Conservation (phyloP, 1,140 invertebrate genomes). For the Agrilus planipennis region DNA sequence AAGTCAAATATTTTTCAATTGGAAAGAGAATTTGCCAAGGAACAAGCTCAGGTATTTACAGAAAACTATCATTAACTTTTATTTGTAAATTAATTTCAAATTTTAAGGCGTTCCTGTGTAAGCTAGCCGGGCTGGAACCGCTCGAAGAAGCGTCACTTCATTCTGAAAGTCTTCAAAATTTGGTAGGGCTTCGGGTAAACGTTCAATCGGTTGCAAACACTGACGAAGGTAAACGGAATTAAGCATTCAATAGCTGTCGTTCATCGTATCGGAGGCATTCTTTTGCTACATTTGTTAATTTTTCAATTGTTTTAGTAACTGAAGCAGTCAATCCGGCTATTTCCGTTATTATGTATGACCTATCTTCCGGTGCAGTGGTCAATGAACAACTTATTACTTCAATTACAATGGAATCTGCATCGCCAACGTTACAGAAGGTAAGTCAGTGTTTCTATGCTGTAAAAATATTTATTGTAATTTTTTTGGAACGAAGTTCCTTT, state of each 20-base stretch:
- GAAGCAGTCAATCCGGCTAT: conserved; percentile 10
- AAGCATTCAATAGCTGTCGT: too few relatives aligned
- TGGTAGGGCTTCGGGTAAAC: conserved; percentile 6
- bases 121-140: conserved; percentile 46
- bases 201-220: conserved; percentile 1
- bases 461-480: conserved; percentile 10
- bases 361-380: conserved; percentile 16
- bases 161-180: conserved; percentile 17
- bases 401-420: conserved; percentile 20
- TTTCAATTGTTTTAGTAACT: conserved; percentile 5
- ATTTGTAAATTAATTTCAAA: background rate
- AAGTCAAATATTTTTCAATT: conserved; percentile 39
- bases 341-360: conserved; percentile 27
- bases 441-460: too few relatives aligned
- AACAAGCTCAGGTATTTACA: conserved; percentile 44
- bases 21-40: conserved; percentile 39
- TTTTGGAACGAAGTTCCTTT: too few relatives aligned
- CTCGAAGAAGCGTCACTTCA: conserved; percentile 30
- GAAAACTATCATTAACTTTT: conserved; percentile 1
- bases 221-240: too few relatives aligned
- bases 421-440: conserved; percentile 24
- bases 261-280: too few relatives aligned
- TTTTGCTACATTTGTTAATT: too few relatives aligned
- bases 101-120: conserved; percentile 44
- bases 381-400: conserved; percentile 23